Percentiles rank a stretch among this genome's conserved stretches.
phyloP scores from a whole-genome alignment of 2,888 invertebrate species.

The Alloplasta piceator region DNA sequence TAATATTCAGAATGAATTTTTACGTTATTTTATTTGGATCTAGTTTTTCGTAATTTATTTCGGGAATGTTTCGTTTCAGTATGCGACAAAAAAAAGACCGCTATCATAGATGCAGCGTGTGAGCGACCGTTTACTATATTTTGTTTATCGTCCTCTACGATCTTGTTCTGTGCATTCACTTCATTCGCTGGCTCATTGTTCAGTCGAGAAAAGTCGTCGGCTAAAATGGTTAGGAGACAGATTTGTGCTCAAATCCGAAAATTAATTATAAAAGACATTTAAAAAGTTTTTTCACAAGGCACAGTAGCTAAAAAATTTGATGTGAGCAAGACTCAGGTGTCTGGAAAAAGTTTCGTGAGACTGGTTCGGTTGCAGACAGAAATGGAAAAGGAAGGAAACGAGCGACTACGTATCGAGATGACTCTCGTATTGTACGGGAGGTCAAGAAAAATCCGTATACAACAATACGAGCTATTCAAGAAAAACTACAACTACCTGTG shows the following conservation, averaged over 20 bases:
- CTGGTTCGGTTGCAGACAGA: background rate
- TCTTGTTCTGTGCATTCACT: background rate
- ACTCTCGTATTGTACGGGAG: constrained; percentile 1
- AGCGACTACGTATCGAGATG: background rate
- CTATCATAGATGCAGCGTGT: background rate
- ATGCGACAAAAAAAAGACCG: constrained; percentile 5
- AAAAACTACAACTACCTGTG: background rate
- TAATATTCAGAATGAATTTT: background rate
- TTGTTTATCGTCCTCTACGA: background rate
- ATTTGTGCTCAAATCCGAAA: background rate
- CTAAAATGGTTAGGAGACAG: background rate
- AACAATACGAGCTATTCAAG: background rate
- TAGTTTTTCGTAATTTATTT: constrained; percentile 2
- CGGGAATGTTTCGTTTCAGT: background rate
- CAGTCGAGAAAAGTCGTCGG: background rate
- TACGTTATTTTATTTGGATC: constrained; percentile 14
- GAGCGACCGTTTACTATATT: constrained; percentile 3
- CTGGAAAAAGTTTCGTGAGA: background rate
- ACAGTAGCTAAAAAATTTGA: constrained; percentile 1
- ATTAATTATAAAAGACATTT: constrained; percentile 9
- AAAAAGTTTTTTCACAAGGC: background rate
- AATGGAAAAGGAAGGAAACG: background rate
- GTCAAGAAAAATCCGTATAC: background rate
- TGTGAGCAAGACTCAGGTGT: background rate
- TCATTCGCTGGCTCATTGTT: background rate